Evolutionary conservation across 2,888 invertebrate genomes (phyloP).

Genomic region (Aphidoletes aphidimyza): DNA sequence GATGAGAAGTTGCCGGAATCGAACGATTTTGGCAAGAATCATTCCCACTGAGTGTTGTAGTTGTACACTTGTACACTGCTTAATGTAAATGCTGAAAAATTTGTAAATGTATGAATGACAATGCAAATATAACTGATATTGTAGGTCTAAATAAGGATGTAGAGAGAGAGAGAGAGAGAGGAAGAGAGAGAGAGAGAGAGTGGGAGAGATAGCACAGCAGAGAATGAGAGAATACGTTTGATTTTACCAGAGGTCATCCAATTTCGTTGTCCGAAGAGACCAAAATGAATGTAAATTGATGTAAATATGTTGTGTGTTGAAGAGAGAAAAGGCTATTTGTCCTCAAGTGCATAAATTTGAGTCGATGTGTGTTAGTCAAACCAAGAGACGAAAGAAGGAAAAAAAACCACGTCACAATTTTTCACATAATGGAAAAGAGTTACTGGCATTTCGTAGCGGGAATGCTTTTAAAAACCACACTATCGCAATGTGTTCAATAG

Average conservation of each 20-base stretch:
- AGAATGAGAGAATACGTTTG: slow-evolving; percentile 11
- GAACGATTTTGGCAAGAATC: neutral
- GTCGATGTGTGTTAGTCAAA: neutral
- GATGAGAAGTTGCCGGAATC: neutral
- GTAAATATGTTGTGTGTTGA: neutral
- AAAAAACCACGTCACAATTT: neutral
- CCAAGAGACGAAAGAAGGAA: neutral
- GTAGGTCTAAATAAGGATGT: neutral
- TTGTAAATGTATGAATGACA: neutral
- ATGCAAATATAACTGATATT: neutral
- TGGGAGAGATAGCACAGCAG: no score
- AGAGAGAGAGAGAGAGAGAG: no score
- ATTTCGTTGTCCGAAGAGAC: neutral
- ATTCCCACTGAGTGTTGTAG: neutral
- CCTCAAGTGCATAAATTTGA: neutral
- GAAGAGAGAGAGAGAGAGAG: no score
- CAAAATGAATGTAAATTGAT: slow-evolving; percentile 13
- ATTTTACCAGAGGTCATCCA: slow-evolving; percentile 26
- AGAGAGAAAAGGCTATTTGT: neutral
- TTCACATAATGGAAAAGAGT: neutral
- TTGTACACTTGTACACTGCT: neutral
- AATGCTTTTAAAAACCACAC: slow-evolving; percentile 33
- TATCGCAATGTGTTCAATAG: slow-evolving; percentile 49
- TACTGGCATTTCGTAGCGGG: neutral
- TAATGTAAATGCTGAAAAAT: neutral